Evolutionary conservation across 2,888 invertebrate species (phyloP).

Genomic region (Stenoptilia bipunctidactyla): DNA sequence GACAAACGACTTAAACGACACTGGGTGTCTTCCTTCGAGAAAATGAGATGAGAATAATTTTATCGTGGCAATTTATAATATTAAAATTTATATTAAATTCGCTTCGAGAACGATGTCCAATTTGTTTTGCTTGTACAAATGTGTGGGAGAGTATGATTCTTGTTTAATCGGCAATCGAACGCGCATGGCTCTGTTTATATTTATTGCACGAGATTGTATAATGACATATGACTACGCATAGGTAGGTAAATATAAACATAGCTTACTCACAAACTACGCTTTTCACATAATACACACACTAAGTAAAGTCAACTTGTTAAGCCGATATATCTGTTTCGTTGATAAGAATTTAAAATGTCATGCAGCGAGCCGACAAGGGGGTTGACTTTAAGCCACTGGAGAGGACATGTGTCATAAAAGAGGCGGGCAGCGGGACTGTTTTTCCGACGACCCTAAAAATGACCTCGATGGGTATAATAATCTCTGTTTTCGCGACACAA

Average conservation of each 20-base stretch:
- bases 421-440: constrained; percentile 28
- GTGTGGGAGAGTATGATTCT: no score
- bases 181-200: no score
- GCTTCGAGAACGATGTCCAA: no score
- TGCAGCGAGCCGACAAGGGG: constrained; percentile 26
- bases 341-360: constrained; percentile 28
- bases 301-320: background rate
- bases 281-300: no score
- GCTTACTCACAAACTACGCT: no score
- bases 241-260: no score
- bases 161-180: no score
- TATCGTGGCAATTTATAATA: background rate
- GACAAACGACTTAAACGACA: constrained; percentile 48
- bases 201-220: no score
- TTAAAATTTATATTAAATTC: no score
- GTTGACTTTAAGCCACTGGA: constrained; percentile 38
- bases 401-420: constrained; percentile 45
- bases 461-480: background rate
- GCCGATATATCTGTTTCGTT: constrained; percentile 12
- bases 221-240: no score
- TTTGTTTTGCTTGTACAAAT: no score
- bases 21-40: constrained; percentile 7
- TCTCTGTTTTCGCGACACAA: background rate
- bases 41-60: background rate
- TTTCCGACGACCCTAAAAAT: constrained; percentile 20